Conservation (phyloP, 2,797 vertebrate species). For the Acipenser transmontanus region DNA sequence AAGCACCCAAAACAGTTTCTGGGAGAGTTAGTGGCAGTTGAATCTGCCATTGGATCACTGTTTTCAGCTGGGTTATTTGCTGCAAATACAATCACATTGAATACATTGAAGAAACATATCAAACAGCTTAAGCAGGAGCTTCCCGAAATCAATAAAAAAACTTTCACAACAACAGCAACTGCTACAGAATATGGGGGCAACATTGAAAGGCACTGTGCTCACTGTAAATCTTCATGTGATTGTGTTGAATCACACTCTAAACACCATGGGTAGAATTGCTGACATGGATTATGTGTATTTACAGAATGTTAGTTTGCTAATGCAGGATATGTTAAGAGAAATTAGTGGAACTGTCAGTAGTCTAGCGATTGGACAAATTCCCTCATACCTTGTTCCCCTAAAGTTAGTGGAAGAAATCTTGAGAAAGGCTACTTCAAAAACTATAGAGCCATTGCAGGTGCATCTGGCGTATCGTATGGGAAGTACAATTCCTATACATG, state of each 20-base stretch:
- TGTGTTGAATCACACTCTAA: not conserved
- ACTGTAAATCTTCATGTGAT: not conserved
- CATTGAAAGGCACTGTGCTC: not conserved
- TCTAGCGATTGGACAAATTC: not conserved
- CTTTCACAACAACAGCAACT: not conserved
- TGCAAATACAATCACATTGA: not conserved
- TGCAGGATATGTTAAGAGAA: not conserved
- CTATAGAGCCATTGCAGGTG: no score
- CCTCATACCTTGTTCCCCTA: not conserved
- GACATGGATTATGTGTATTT: not conserved
- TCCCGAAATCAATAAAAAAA: not conserved
- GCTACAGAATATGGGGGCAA: not conserved
- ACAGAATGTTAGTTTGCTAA: not conserved
- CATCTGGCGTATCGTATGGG: no score
- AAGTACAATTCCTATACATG: no score
- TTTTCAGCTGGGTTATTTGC: not conserved
- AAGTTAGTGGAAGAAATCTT: conserved; percentile 2
- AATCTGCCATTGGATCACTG: not conserved
- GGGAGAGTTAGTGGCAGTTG: not conserved
- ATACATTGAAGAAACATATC: not conserved
- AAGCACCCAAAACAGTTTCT: conserved; percentile 10
- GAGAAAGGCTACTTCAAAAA: no score
- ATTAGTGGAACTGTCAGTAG: not conserved
- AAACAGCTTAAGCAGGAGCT: not conserved
- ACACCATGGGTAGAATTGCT: not conserved